phyloP scores from a whole-genome alignment of 1,140 invertebrate species.

The Bradysia coprophila region DNA sequence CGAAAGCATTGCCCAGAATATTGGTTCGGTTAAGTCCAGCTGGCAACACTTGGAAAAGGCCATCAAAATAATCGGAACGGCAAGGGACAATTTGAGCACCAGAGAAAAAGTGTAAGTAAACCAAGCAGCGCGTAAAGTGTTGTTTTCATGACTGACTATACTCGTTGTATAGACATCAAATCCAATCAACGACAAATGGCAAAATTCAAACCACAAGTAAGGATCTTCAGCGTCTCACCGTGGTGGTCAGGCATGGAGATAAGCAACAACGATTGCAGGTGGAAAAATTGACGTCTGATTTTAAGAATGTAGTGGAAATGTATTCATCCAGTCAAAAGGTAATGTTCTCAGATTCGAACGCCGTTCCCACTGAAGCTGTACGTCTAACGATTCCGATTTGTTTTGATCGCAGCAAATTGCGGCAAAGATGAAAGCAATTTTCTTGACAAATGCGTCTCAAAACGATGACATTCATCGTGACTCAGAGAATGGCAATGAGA shows the following conservation, averaged over 20 bases:
- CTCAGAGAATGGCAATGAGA: conserved; percentile 21
- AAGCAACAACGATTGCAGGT: conserved; percentile 66
- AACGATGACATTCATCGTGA: conserved; percentile 16
- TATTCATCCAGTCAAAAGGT: conserved; percentile 67
- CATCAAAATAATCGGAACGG: conserved; percentile 54
- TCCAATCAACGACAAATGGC: conserved; percentile 58
- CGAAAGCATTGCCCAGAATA: conserved; percentile 58
- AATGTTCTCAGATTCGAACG: conserved; percentile 8
- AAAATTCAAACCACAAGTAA: conserved; percentile 51
- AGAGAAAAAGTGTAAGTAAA: conserved; percentile 15
- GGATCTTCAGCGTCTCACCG: conserved; percentile 48
- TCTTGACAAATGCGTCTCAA: conserved; percentile 29
- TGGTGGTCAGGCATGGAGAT: conserved; percentile 42
- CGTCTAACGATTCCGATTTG: background rate
- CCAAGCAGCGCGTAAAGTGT: conserved; percentile 3
- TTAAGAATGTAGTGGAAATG: conserved; percentile 54
- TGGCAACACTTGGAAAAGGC: conserved; percentile 50
- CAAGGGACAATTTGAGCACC: conserved; percentile 41
- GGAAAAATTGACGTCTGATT: conserved; percentile 61
- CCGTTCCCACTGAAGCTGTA: background rate
- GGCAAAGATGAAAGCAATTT: conserved; percentile 55
- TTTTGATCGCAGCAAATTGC: conserved; percentile 37
- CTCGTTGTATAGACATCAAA: conserved; percentile 42
- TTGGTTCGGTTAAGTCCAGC: conserved; percentile 53
- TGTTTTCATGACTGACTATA: background rate